phyloP scores from a whole-genome alignment of 2,113 vertebrate genomes.

The Kobus ellipsiprymnus region DNA sequence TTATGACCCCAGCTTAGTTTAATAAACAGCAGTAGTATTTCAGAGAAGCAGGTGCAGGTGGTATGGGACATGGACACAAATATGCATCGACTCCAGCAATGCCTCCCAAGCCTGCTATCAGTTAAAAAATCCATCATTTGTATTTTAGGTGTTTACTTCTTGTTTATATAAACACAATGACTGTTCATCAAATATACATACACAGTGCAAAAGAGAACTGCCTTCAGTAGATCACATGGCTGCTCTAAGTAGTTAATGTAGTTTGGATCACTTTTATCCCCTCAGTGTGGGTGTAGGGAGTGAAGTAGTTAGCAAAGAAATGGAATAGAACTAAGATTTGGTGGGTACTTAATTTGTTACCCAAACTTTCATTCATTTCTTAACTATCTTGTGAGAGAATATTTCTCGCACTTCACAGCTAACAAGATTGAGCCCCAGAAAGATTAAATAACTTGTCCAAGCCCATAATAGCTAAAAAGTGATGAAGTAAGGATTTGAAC shows the following conservation, averaged over 20 bases:
- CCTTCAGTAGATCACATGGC: not conserved
- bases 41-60: not conserved
- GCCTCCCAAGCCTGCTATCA: not conserved
- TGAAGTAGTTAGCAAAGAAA: not conserved
- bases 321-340: not conserved
- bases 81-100: not conserved
- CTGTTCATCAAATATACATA: not conserved
- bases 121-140: not conserved
- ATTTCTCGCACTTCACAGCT: not conserved
- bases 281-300: not conserved
- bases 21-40: not conserved
- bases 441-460: not conserved
- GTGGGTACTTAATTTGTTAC: not conserved
- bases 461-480: not conserved
- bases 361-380: not conserved
- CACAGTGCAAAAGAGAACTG: not conserved
- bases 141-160: not conserved
- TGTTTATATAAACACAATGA: not conserved
- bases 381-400: not conserved
- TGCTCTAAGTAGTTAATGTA: not conserved
- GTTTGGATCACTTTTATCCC: not conserved
- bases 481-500: not conserved
- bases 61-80: not conserved
- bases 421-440: not conserved
- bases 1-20: not conserved